phyloP scores from a whole-genome alignment of 1,140 invertebrate genomes.

The Penaeus japonicus region DNA sequence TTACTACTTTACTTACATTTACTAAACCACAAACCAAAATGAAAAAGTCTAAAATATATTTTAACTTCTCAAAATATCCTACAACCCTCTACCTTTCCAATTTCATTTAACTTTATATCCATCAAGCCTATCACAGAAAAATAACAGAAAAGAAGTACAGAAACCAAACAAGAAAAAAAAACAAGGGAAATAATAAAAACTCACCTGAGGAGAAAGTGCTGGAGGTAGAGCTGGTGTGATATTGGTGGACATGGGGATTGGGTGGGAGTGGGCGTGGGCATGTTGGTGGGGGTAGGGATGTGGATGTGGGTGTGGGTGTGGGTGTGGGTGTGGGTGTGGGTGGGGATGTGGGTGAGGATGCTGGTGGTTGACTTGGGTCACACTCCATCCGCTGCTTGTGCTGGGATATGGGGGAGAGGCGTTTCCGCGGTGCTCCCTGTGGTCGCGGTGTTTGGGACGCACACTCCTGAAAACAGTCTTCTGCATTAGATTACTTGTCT shows the following conservation, averaged over 20 bases:
- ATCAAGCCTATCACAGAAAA: neutral
- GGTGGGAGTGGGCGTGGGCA: neutral
- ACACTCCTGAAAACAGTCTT: slow-evolving; percentile 37
- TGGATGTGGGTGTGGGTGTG: neutral
- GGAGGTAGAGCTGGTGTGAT: slow-evolving; percentile 46
- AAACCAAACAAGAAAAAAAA: neutral
- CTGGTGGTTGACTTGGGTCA: slow-evolving; percentile 33
- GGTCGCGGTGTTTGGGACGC: slow-evolving; percentile 58
- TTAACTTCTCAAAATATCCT: too few relatives aligned
- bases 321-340: slow-evolving; percentile 1
- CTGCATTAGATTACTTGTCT: neutral
- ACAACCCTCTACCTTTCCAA: too few relatives aligned
- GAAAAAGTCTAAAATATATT: too few relatives aligned
- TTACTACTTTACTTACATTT: too few relatives aligned
- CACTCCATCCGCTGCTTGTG: slow-evolving; percentile 47
- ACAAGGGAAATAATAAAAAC: neutral
- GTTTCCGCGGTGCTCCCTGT: slow-evolving; percentile 45
- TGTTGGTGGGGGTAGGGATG: neutral
- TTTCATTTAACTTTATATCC: neutral
- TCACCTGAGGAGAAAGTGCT: slow-evolving; percentile 54
- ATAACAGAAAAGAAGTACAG: slow-evolving; percentile 8
- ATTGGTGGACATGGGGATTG: slow-evolving; percentile 61
- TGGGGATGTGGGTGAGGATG: slow-evolving; percentile 21
- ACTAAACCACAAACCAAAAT: too few relatives aligned
- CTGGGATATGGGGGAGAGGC: slow-evolving; percentile 53